Conservation (phyloP, 2,113 vertebrate genomes). For the Lonchura striata region DNA sequence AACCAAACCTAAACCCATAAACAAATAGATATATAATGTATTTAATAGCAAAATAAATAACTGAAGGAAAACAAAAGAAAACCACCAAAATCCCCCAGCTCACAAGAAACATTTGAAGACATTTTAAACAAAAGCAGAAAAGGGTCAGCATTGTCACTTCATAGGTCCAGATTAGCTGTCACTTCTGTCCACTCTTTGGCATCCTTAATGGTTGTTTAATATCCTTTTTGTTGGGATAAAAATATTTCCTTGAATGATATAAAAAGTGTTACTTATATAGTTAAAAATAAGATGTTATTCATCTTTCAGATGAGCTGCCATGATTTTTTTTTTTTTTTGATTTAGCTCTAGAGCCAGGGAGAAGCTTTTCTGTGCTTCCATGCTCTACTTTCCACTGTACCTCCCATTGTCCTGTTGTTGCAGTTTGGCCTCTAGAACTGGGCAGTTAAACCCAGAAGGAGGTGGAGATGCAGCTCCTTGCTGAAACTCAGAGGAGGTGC, state of each 20-base stretch:
- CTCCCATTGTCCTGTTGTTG: background rate
- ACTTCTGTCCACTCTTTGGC: background rate
- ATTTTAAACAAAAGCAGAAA: background rate
- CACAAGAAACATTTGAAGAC: background rate
- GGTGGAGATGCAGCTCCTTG: background rate
- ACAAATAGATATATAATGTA: background rate
- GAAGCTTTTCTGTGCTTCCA: background rate
- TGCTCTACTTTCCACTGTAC: fast-evolving
- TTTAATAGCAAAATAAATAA: constrained; percentile 22
- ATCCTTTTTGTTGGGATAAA: background rate
- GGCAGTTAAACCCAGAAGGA: background rate
- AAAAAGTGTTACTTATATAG: background rate
- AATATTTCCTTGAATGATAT: background rate
- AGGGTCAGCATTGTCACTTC: background rate
- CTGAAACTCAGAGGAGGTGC: background rate
- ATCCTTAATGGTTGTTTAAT: background rate
- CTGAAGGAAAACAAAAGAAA: background rate
- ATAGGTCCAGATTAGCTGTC: background rate
- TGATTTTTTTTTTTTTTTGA: background rate
- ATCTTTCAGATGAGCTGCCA: background rate
- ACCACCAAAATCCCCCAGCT: fast-evolving
- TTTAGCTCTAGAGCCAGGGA: background rate
- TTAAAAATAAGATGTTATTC: background rate
- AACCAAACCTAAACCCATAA: constrained; percentile 12
- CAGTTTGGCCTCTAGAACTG: background rate